These are phyloP conservation scores for Druceiella hillmani DNA, from an alignment of 2,888 invertebrate genomes.

Conservation along the genomic window DNA sequence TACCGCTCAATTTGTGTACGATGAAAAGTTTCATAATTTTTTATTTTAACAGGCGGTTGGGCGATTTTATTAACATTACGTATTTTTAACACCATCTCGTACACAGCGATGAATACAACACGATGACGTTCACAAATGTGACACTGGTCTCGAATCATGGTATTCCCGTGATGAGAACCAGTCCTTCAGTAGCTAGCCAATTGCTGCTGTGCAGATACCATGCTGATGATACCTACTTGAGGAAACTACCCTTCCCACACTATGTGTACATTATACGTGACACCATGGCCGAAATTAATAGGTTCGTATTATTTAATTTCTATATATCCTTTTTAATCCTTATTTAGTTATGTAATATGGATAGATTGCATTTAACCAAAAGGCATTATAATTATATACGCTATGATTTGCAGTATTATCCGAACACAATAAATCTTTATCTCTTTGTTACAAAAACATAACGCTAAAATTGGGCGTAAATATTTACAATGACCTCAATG, in stretches of 20 bases:
- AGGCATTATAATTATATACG: too few relatives aligned
- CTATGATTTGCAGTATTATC: too few relatives aligned
- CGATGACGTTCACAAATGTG: conserved; percentile 61
- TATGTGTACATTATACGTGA: conserved; percentile 61
- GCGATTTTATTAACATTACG: neutral
- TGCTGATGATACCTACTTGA: conserved; percentile 44
- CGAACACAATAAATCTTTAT: too few relatives aligned
- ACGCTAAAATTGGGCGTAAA: too few relatives aligned
- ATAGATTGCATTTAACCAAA: too few relatives aligned
- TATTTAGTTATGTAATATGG: too few relatives aligned
- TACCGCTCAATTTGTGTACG: too few relatives aligned
- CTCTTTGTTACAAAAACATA: too few relatives aligned
- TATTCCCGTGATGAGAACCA: conserved; percentile 34
- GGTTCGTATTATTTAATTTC: conserved; percentile 32
- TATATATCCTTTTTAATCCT: too few relatives aligned
- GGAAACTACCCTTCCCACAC: conserved; percentile 54
- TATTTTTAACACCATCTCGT: conserved; percentile 2
- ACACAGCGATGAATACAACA: conserved; percentile 37
- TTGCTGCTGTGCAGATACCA: conserved; percentile 49
- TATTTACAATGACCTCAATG: too few relatives aligned
- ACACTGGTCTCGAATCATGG: conserved; percentile 63
- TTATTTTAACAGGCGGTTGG: too few relatives aligned
- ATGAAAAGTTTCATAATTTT: too few relatives aligned
- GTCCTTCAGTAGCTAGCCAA: conserved; percentile 32
- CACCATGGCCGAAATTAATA: conserved; percentile 49